Percentiles rank a stretch among this genome's conserved stretches.
Evolutionary conservation across 2,113 vertebrate species (phyloP).

Genomic region (Phoxinus phoxinus): DNA sequence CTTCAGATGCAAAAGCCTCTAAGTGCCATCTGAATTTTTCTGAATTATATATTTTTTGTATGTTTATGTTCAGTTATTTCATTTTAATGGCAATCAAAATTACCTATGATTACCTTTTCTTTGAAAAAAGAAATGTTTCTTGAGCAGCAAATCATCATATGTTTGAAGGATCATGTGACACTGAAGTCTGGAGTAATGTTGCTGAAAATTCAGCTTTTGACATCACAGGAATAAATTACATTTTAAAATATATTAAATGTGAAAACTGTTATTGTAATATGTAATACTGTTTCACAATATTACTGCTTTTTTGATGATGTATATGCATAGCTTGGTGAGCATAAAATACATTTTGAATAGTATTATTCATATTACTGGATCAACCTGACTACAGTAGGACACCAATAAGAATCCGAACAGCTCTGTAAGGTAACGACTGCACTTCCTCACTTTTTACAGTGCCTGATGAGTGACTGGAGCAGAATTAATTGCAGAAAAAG

Average conservation of each 20-base stretch:
- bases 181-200: background rate
- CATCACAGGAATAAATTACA: background rate
- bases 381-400: background rate
- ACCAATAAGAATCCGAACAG: background rate
- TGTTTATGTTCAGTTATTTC: too few species aligned
- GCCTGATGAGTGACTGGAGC: background rate
- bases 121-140: too few species aligned
- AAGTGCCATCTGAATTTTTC: too few species aligned
- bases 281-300: background rate
- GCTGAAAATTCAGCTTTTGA: background rate
- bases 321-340: background rate
- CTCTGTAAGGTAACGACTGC: background rate
- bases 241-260: background rate
- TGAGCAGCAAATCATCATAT: background rate
- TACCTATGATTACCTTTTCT: too few species aligned
- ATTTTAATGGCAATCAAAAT: too few species aligned
- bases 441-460: constrained; percentile 1
- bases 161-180: background rate
- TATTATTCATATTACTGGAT: background rate
- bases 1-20: too few species aligned
- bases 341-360: background rate
- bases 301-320: too few species aligned
- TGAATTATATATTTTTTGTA: too few species aligned
- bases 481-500: constrained; percentile 17
- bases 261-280: background rate